Evolutionary conservation across 1,140 invertebrate genomes (phyloP), one percentile per base, ranked within the genome.

Genomic region (Ceratoteleas bidentatus): DNA sequence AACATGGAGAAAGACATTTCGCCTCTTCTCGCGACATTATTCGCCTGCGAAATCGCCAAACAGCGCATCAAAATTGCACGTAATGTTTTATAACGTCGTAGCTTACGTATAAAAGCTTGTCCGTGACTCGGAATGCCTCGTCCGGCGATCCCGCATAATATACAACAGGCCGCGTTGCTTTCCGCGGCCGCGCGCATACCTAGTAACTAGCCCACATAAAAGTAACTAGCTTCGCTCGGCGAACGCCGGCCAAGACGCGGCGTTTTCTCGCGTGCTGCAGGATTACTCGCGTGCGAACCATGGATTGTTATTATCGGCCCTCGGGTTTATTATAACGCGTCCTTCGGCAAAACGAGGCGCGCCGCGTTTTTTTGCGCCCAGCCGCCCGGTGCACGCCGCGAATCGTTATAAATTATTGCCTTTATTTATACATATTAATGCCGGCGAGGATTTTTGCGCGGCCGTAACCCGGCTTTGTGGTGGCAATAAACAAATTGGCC

Each of bases 221-320:
- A 61, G 58, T 61, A 47, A 61, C 73, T 56, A 76, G 73, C 52
- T 13, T 34, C 68, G 58, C 66, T 76, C 62, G 13, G 56, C 57
- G 34, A 58, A 52, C 40, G 36, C 16, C 66, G 76, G 65, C 66
- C 40, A 53, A 65, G 62, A 60, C 68, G 52, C 54, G 66, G 53
- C 49, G 64, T 68, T 68, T 58, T 70, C 79, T 81, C 79, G 72
- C 79, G 66, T 76, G 79, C 72, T 81, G 52, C 61, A 32, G 61
- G 62, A 64, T 76, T 75, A 76, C 79, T 81, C 79, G 74, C 79
- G 79, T 81, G 79, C 79, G 73, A 81, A 81, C 43, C 56, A 34
- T 43, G 57, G 57, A 81, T 76, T 76, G 73, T 81, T 76, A 81
- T 81, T 81, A 76, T 81, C 70, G 70, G 36, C 62, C 34, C 64